Evolutionary conservation across 2,888 invertebrate species (phyloP).

Genomic region (Andrena marginata): DNA sequence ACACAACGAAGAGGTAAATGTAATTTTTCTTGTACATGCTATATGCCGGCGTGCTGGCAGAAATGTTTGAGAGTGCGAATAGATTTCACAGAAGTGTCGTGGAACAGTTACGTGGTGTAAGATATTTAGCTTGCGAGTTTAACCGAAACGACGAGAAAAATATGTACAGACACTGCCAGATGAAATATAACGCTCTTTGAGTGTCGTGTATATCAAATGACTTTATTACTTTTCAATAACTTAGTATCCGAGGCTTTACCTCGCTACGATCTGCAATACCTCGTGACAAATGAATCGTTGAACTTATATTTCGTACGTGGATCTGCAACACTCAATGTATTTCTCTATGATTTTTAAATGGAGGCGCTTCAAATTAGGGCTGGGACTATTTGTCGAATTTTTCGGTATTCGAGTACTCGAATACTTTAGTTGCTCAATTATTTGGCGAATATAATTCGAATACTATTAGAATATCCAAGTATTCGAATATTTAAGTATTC

Average conservation of each 20-base stretch:
- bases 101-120: conserved; percentile 55
- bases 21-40: conserved; percentile 63
- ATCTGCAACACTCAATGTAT: conserved; percentile 46
- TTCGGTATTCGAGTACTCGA: too few relatives aligned
- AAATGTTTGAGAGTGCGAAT: conserved; percentile 56
- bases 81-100: conserved; percentile 49
- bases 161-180: conserved; percentile 70
- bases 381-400: too few relatives aligned
- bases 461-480: too few relatives aligned
- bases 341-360: conserved; percentile 38
- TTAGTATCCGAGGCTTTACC: conserved; percentile 58
- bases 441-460: too few relatives aligned
- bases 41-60: conserved; percentile 46
- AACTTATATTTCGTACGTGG: conserved; percentile 50
- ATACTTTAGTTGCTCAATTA: too few relatives aligned
- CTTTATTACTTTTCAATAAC: conserved; percentile 61
- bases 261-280: conserved; percentile 60
- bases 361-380: conserved; percentile 26
- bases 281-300: conserved; percentile 57
- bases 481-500: too few relatives aligned
- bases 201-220: conserved; percentile 63
- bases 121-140: conserved; percentile 59
- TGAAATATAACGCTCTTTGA: conserved; percentile 64
- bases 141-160: conserved; percentile 50
- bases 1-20: conserved; percentile 59